Evolutionary conservation across 2,888 invertebrate species (phyloP).

Genomic region (Synanthedon myopaeformis): DNA sequence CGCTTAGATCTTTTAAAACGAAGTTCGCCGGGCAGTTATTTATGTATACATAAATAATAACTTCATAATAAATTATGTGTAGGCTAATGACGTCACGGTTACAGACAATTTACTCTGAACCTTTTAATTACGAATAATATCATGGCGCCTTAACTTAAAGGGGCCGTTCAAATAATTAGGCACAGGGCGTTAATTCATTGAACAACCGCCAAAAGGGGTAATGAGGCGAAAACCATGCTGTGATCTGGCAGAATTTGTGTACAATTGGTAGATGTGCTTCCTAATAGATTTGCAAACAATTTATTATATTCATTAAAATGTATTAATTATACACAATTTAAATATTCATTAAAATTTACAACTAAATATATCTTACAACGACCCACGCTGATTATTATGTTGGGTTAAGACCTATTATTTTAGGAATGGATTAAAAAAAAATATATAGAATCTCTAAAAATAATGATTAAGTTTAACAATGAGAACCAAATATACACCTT

Average conservation of each 20-base stretch:
- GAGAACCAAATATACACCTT: no score
- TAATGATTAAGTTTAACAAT: no score
- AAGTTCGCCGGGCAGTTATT: no score
- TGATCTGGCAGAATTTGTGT: slow-evolving; percentile 24
- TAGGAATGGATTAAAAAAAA: no score
- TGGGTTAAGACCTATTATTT: no score
- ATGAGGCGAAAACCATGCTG: slow-evolving; percentile 25
- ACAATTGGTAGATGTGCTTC: not conserved
- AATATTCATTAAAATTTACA: no score
- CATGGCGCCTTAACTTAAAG: slow-evolving; percentile 45
- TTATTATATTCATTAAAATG: no score
- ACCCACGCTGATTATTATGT: no score
- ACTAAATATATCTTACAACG: no score
- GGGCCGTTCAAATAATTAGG: slow-evolving; percentile 52
- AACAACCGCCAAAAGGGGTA: slow-evolving; percentile 41
- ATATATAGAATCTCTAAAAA: no score
- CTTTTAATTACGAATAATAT: slow-evolving; percentile 60
- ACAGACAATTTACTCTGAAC: slow-evolving; percentile 53
- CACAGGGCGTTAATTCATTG: slow-evolving; percentile 39
- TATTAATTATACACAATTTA: no score
- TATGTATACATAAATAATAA: not conserved
- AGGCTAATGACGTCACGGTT: slow-evolving; percentile 33
- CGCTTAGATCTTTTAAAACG: no score
- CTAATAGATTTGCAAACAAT: not conserved
- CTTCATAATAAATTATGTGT: slow-evolving; percentile 37